phyloP scores from a whole-genome alignment of 1,140 invertebrate genomes.

The Agrilus planipennis region DNA sequence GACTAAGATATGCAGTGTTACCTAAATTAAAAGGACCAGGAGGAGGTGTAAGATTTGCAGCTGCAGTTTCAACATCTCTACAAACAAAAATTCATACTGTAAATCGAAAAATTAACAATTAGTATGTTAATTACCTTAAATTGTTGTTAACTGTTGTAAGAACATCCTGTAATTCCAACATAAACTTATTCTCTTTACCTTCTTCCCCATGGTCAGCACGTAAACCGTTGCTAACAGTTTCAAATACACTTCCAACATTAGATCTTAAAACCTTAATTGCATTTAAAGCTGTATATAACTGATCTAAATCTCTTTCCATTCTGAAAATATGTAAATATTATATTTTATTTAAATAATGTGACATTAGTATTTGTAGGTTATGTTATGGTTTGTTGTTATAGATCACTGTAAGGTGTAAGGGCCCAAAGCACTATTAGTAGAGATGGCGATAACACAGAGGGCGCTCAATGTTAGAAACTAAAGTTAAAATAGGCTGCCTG shows the following conservation, averaged over 20 bases:
- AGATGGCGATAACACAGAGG: too few relatives aligned
- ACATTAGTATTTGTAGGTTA: too few relatives aligned
- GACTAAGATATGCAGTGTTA: slow-evolving; percentile 68
- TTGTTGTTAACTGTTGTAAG: slow-evolving; percentile 62
- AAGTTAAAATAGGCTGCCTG: too few relatives aligned
- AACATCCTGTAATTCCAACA: slow-evolving; percentile 66
- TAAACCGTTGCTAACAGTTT: slow-evolving; percentile 64
- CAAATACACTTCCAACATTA: slow-evolving; percentile 71
- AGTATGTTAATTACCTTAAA: slow-evolving; percentile 42
- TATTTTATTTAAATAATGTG: too few relatives aligned
- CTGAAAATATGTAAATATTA: too few relatives aligned
- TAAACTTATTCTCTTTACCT: slow-evolving; percentile 62
- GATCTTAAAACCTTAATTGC: slow-evolving; percentile 64
- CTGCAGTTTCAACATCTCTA: slow-evolving; percentile 67
- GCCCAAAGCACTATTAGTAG: too few relatives aligned
- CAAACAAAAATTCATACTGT: slow-evolving; percentile 14
- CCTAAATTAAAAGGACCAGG: slow-evolving; percentile 66
- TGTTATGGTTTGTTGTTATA: too few relatives aligned
- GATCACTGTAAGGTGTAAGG: too few relatives aligned
- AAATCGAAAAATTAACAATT: slow-evolving; percentile 1
- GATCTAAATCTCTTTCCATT: slow-evolving; percentile 44
- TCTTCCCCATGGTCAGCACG: slow-evolving; percentile 63
- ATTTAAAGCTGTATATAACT: slow-evolving; percentile 58
- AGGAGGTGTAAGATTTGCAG: slow-evolving; percentile 56
- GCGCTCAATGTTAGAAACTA: too few relatives aligned